Conservation (phyloP, 2,888 invertebrate genomes). For the Frankliniella intonsa region DNA sequence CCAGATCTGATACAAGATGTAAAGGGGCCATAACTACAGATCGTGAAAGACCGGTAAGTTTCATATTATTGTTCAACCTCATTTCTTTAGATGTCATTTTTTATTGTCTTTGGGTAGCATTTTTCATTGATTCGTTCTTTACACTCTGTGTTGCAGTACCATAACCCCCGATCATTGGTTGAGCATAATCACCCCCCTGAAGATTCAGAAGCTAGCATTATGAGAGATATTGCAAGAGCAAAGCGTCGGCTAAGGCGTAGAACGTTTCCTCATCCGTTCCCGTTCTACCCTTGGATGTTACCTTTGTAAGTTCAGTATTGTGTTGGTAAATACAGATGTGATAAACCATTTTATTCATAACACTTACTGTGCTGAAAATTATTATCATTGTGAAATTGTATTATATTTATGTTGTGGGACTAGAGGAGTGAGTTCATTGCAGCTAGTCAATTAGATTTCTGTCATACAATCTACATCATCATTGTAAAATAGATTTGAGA, state of each 20-base stretch:
- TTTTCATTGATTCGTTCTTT: background rate
- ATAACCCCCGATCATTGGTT: conserved; percentile 13
- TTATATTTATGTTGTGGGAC: too few relatives aligned
- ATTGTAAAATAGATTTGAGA: too few relatives aligned
- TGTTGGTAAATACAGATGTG: background rate
- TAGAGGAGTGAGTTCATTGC: too few relatives aligned
- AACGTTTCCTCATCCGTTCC: background rate
- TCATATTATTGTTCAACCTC: background rate
- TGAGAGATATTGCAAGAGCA: conserved; percentile 19
- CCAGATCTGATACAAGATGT: conserved; percentile 7
- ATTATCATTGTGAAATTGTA: too few relatives aligned
- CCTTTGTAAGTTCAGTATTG: background rate
- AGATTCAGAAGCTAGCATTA: conserved; percentile 23
- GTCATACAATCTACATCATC: too few relatives aligned
- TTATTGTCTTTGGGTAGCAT: background rate
- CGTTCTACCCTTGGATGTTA: conserved; percentile 22
- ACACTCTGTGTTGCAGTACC: background rate
- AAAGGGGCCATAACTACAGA: conserved; percentile 22
- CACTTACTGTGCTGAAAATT: too few relatives aligned
- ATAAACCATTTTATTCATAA: too few relatives aligned
- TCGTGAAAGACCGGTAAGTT: conserved; percentile 11
- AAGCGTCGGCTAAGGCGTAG: background rate
- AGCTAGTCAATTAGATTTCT: too few relatives aligned
- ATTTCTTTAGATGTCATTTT: background rate
- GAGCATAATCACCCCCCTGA: conserved; percentile 19